Evolutionary conservation across 2,888 invertebrate genomes (phyloP).

Genomic region (Listrodromus nycthemerus): DNA sequence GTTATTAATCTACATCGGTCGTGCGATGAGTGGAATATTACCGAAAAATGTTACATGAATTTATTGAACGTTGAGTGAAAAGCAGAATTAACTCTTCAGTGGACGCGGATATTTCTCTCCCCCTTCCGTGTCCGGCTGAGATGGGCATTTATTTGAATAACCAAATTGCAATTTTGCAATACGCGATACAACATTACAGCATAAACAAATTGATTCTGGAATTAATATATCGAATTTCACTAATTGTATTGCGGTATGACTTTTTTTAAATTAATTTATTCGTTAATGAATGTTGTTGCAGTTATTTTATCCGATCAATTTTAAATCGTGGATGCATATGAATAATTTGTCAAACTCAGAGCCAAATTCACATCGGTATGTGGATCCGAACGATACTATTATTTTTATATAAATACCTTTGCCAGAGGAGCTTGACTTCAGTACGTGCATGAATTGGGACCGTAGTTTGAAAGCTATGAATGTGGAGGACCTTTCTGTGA

Average conservation of each 20-base stretch:
- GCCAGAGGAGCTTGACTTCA: background rate
- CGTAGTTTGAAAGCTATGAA: background rate
- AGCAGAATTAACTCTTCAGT: constrained; percentile 15
- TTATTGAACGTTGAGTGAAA: background rate
- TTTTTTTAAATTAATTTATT: background rate
- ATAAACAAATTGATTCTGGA: background rate
- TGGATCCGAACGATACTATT: background rate
- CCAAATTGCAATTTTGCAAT: constrained; percentile 12
- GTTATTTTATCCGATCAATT: background rate
- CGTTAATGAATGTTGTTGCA: background rate
- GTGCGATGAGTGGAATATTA: background rate
- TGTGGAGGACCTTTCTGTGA: constrained; percentile 27
- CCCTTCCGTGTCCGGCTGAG: background rate
- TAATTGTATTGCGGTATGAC: background rate
- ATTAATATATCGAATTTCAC: background rate
- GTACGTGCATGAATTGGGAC: background rate
- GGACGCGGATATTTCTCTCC: background rate
- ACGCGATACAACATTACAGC: background rate
- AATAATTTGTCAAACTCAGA: background rate
- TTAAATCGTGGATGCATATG: background rate
- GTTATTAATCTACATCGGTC: constrained; percentile 35
- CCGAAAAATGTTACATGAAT: background rate
- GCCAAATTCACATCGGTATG: background rate
- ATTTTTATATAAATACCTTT: background rate
- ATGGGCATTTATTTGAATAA: background rate